phyloP scores from a whole-genome alignment of 2,113 vertebrate species.

The Catharus bicknelli region DNA sequence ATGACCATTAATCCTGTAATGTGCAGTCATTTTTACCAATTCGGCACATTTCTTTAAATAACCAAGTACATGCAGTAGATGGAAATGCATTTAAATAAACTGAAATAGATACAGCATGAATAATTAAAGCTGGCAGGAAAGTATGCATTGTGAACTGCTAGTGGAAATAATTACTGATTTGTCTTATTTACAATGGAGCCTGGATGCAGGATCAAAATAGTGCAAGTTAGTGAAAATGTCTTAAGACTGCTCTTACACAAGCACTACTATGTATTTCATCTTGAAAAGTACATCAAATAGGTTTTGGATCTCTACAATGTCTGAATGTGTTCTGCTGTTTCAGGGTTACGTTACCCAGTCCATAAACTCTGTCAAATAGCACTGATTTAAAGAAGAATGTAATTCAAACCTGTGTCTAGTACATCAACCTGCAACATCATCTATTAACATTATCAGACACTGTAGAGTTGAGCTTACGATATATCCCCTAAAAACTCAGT shows the following conservation, averaged over 20 bases:
- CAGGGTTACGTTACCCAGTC: not conserved
- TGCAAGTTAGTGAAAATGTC: slow-evolving; percentile 25
- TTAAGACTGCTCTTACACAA: slow-evolving; percentile 26
- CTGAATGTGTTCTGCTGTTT: not conserved
- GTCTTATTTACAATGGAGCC: slow-evolving; percentile 52
- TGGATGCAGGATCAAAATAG: slow-evolving; percentile 13
- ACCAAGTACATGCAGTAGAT: slow-evolving; percentile 16
- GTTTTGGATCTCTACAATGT: not conserved
- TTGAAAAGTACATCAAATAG: not conserved
- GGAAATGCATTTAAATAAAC: slow-evolving; percentile 45
- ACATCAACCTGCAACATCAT: not conserved
- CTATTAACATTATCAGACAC: slow-evolving; percentile 11
- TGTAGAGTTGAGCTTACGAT: not conserved
- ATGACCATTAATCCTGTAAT: slow-evolving; percentile 60
- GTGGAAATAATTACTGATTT: slow-evolving; percentile 60
- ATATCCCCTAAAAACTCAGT: not conserved
- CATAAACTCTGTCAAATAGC: not conserved
- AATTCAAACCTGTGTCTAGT: not conserved
- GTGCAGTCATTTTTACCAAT: slow-evolving; percentile 44
- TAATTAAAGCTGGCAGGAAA: slow-evolving; percentile 64
- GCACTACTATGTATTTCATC: slow-evolving; percentile 1
- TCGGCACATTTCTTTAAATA: slow-evolving; percentile 53
- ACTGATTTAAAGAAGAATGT: slow-evolving; percentile 18
- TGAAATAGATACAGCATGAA: slow-evolving; percentile 64
- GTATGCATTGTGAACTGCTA: slow-evolving; percentile 1